These are phyloP conservation scores for Cliona cf. orientalis DNA, from an alignment of 37 sponge, comb jelly and placozoan species.

Conservation along the genomic window DNA sequence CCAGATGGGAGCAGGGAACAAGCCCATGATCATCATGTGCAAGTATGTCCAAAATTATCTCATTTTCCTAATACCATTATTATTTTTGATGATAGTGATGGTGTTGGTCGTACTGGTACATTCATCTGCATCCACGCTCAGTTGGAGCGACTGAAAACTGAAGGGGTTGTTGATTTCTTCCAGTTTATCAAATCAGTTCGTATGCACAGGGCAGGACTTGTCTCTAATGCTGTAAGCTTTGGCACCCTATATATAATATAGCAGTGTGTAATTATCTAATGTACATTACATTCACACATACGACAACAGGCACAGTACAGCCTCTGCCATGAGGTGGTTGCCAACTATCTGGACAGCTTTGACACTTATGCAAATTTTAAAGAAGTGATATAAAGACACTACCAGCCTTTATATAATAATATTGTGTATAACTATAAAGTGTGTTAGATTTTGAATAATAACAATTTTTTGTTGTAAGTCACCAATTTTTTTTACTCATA, in stretches of 20 bases:
- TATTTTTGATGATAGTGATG: no score
- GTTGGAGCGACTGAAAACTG: slow-evolving; percentile 69
- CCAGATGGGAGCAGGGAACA: slow-evolving; percentile 62
- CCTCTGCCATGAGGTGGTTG: not conserved
- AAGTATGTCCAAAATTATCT: slow-evolving; percentile 58
- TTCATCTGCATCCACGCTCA: slow-evolving; percentile 46
- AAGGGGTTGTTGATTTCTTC: slow-evolving; percentile 67
- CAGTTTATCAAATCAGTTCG: slow-evolving; percentile 47
- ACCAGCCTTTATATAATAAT: no score
- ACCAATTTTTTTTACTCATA: no score
- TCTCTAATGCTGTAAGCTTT: slow-evolving; percentile 32
- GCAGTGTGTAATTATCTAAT: not conserved
- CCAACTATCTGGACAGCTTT: not conserved
- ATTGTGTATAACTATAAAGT: no score
- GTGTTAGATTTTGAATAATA: no score
- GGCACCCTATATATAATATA: not conserved
- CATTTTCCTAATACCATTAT: no score
- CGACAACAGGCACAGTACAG: not conserved
- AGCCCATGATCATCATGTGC: slow-evolving; percentile 72
- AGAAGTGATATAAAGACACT: no score
- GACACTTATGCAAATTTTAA: not conserved
- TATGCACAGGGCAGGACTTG: slow-evolving; percentile 34
- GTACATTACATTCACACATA: not conserved
- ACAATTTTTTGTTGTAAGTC: no score
- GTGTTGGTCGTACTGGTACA: slow-evolving; percentile 59